A percentile compares a stretch with the other conserved stretches of the same genome.
Conservation (phyloP, 2,113 vertebrate genomes). For the Macroglossus sobrinus region DNA sequence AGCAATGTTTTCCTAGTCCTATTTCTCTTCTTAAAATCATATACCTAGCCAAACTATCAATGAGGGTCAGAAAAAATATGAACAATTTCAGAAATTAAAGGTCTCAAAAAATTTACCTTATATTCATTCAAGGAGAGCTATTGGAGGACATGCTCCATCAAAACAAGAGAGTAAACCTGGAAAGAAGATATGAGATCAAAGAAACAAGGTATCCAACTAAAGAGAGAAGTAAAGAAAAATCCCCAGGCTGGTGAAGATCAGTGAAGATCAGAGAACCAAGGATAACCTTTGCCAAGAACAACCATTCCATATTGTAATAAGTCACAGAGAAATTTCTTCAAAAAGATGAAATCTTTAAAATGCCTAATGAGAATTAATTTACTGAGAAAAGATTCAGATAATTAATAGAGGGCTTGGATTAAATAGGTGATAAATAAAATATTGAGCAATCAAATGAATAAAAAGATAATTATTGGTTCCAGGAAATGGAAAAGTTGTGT, state of each 20-base stretch:
- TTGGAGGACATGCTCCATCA: background rate
- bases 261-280: background rate
- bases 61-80: background rate
- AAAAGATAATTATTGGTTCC: background rate
- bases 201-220: background rate
- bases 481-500: background rate
- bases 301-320: background rate
- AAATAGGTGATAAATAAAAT: background rate
- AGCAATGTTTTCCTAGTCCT: background rate
- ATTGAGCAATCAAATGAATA: background rate
- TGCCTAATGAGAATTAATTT: background rate
- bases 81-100: background rate
- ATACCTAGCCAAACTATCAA: background rate
- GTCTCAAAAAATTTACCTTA: background rate
- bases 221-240: background rate
- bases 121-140: background rate
- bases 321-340: background rate
- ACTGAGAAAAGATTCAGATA: background rate
- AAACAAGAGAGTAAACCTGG: background rate
- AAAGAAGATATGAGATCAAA: background rate
- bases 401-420: background rate
- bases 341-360: background rate
- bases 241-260: background rate
- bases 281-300: background rate
- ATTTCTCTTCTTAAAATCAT: background rate